phyloP scores from a whole-genome alignment of 2,797 vertebrate species.

The Distichodus sexfasciatus region DNA sequence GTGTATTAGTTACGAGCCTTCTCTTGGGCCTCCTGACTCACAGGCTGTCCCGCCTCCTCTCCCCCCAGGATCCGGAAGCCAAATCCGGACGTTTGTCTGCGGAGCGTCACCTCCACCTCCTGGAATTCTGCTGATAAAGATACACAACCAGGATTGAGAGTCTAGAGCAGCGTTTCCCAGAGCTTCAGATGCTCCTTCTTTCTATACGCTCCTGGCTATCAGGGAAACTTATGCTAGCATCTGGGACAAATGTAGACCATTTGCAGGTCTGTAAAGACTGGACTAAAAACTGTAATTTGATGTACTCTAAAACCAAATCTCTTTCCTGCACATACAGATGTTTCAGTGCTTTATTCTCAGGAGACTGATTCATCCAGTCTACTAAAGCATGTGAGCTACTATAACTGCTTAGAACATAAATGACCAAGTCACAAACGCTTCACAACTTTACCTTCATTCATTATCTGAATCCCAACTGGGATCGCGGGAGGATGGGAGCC shows the following conservation, averaged over 20 bases:
- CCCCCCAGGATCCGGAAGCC: conserved; percentile 97
- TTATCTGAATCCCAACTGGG: no score
- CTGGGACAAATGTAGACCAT: no score
- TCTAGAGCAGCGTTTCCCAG: no score
- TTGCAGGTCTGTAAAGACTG: no score
- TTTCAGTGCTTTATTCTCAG: not conserved
- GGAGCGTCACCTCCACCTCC: conserved; percentile 93
- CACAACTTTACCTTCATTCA: no score
- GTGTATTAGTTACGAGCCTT: conserved; percentile 72
- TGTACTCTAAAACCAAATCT: not conserved
- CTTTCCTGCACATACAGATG: not conserved
- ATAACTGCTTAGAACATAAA: not conserved
- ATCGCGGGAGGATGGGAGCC: no score
- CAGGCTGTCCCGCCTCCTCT: conserved; percentile 96
- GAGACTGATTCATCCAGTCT: not conserved
- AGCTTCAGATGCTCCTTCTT: no score
- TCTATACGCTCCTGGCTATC: no score
- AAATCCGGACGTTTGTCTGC: conserved; percentile 95
- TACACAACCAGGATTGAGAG: not conserved
- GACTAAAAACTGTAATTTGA: no score
- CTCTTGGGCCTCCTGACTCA: conserved; percentile 84
- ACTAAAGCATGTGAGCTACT: not conserved
- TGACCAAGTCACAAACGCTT: not conserved
- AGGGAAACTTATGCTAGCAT: no score
- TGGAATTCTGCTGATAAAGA: conserved; percentile 79